Evolutionary conservation across 2,113 vertebrate genomes (phyloP).

Genomic region (Anoura caudifer): DNA sequence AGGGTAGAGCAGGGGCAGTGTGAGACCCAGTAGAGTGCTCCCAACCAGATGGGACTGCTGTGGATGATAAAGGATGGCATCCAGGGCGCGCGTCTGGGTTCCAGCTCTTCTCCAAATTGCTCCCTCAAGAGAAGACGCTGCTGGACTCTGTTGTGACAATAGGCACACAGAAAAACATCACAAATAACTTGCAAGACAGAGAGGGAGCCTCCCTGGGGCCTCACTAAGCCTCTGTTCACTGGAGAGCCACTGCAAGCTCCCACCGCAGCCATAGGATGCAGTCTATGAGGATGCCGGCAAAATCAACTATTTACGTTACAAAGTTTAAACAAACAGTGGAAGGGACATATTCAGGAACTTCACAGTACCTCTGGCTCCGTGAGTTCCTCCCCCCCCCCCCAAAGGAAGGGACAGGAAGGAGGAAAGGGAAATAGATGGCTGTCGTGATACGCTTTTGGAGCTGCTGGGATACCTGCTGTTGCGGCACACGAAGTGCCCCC

Average conservation of each 20-base stretch:
- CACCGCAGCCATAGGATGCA: slow-evolving; percentile 27
- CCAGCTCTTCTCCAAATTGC: slow-evolving; percentile 71
- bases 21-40: slow-evolving; percentile 55
- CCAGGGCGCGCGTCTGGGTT: slow-evolving; percentile 56
- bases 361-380: neutral
- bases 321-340: slow-evolving; percentile 69
- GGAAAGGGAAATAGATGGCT: slow-evolving; percentile 59
- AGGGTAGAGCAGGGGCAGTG: neutral
- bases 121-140: slow-evolving; percentile 69
- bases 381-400: slow-evolving; percentile 34
- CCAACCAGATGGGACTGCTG: slow-evolving; percentile 66
- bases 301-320: slow-evolving; percentile 45
- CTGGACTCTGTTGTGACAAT: slow-evolving; percentile 63
- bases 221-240: slow-evolving; percentile 42
- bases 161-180: slow-evolving; percentile 66
- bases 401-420: slow-evolving; percentile 38
- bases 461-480: slow-evolving; percentile 74
- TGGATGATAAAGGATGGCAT: slow-evolving; percentile 60
- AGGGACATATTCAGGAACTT: slow-evolving; percentile 44
- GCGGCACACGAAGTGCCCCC: slow-evolving; percentile 69
- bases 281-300: slow-evolving; percentile 48
- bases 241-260: slow-evolving; percentile 39
- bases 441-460: slow-evolving; percentile 52
- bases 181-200: slow-evolving; percentile 53
- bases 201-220: slow-evolving; percentile 40